These are phyloP conservation scores for Lepeophtheirus salmonis DNA, from an alignment of 1,140 invertebrate genomes.

Conservation along the genomic window DNA sequence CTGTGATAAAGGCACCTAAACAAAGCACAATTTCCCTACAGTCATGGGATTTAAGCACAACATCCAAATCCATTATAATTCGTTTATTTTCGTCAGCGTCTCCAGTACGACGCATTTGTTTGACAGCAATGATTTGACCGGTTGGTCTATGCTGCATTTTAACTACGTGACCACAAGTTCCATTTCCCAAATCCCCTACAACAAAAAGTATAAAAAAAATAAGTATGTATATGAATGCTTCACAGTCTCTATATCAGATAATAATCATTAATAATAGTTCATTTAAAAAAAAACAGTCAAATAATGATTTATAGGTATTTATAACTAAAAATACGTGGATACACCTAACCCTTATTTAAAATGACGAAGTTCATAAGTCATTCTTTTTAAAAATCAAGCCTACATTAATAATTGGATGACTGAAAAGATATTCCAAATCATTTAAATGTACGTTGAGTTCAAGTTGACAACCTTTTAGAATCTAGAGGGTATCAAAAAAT, in stretches of 20 bases:
- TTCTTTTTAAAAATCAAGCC: too few relatives aligned
- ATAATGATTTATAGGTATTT: neutral
- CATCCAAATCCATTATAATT: conserved; percentile 95
- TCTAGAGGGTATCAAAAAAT: too few relatives aligned
- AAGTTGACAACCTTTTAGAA: too few relatives aligned
- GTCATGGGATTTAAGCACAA: conserved; percentile 85
- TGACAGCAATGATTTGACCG: conserved; percentile 72
- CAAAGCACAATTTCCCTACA: conserved; percentile 94
- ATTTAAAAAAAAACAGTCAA: conserved; percentile 13
- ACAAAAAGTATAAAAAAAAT: conserved; percentile 36
- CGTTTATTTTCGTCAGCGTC: conserved; percentile 65
- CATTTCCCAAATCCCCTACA: conserved; percentile 76
- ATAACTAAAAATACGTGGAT: too few relatives aligned
- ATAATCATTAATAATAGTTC: conserved; percentile 21
- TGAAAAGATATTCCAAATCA: too few relatives aligned
- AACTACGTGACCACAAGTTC: conserved; percentile 90
- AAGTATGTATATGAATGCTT: conserved; percentile 43
- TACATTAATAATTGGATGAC: too few relatives aligned
- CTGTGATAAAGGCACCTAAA: conserved; percentile 87
- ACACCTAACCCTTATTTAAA: too few relatives aligned
- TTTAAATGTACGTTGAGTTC: too few relatives aligned
- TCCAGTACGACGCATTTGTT: conserved; percentile 94
- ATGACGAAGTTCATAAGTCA: too few relatives aligned
- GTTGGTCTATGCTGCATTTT: conserved; percentile 82
- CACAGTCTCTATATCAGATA: conserved; percentile 58